phyloP scores from a whole-genome alignment of 2,888 invertebrate species.

The Ryuthela nishihirai region DNA sequence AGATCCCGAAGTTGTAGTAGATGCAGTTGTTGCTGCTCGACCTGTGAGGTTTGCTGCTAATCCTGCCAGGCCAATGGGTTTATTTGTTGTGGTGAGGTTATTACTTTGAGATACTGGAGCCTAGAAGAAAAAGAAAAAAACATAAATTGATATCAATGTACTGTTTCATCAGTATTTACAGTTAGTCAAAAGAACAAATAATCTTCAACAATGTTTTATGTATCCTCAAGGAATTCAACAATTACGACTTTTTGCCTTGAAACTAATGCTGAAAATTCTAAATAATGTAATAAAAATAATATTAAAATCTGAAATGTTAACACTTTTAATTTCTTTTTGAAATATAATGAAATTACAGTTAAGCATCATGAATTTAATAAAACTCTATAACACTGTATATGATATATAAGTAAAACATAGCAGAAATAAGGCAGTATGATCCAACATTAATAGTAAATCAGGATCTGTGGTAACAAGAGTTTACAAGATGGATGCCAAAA shows the following conservation, averaged over 20 bases:
- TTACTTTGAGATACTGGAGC: constrained; percentile 25
- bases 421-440: too few relatives aligned
- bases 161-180: background rate
- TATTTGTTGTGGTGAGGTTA: constrained; percentile 43
- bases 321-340: too few relatives aligned
- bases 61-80: constrained; percentile 50
- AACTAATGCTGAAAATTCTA: too few relatives aligned
- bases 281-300: background rate
- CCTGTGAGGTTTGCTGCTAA: constrained; percentile 50
- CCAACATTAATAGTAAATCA: too few relatives aligned
- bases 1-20: constrained; percentile 33
- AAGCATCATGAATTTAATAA: too few relatives aligned
- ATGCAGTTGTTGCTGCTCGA: constrained; percentile 38
- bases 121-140: constrained; percentile 6
- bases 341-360: too few relatives aligned
- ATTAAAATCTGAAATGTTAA: too few relatives aligned
- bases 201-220: background rate
- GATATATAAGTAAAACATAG: too few relatives aligned
- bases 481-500: too few relatives aligned
- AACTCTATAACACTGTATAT: too few relatives aligned
- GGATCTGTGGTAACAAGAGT: too few relatives aligned
- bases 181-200: background rate
- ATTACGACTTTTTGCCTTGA: too few relatives aligned
- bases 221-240: background rate
- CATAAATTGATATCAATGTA: background rate